Evolutionary conservation across 2,888 invertebrate genomes (phyloP), one percentile per base, ranked within the genome.

Genomic region (Eucera pruinosa): DNA sequence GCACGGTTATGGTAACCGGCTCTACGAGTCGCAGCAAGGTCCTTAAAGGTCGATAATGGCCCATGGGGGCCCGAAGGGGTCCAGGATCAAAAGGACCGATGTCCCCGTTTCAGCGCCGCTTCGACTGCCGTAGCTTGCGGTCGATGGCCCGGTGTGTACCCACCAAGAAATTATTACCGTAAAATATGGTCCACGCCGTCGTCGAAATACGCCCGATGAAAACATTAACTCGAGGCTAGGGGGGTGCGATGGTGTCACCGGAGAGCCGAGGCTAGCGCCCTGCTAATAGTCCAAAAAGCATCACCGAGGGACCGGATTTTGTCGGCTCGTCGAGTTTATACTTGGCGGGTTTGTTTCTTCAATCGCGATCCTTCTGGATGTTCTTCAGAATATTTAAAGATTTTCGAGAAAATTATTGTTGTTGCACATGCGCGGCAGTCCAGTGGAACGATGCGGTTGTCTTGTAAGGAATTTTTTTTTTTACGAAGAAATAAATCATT

Each of bases 1-100:
- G 80, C 74, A 81, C 84, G 86, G 86, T 89, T 88, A 88, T 84
- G 85, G 86, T 85, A 82, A 87, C 86, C 83, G 86, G 85, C 86
- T 81, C 78, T 69, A 78, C 81, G 83, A 85, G 83, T 82, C 80
- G 85, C 82, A 78, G 86, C 86, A 87, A 89, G 88, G 88, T 88
- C 88, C 88, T 89, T 88, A 87, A 88, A 88, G 87, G 87, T 88
- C 89, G 89, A 87, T 89, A 88, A 89, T 89, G 81, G 86, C 78
- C 84, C 80, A 79, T 72, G 67, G 82, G 81, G 85, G 81, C 81
- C 81, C 74, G 62, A 65, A 79, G 65, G 67, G 79, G 73, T 39
- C 70, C 72, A 71, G 83, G 82, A 85, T 86, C 85, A 85, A 85
- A 82, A 77, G 83, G 81, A 82, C 81, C 87, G 88, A 87, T 87